These are phyloP conservation scores for Rhyacophila evoluta DNA, from an alignment of 2,888 invertebrate genomes.

Conservation along the genomic window DNA sequence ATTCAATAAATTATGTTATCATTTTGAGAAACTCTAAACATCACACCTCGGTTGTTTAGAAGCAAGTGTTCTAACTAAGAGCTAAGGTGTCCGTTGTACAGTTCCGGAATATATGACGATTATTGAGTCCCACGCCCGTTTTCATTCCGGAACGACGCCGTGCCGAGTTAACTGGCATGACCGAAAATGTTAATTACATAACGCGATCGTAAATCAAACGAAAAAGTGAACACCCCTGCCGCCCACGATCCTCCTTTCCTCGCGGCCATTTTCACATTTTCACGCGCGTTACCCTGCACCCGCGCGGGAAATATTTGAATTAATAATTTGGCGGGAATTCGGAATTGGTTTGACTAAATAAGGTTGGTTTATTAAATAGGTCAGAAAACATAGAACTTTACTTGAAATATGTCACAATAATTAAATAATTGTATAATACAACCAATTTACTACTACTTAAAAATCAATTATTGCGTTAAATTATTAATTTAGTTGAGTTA, in stretches of 20 bases:
- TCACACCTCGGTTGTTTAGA: not conserved
- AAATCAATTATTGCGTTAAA: too few relatives aligned
- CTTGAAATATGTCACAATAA: too few relatives aligned
- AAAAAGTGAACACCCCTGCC: not conserved
- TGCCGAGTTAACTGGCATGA: constrained; percentile 48
- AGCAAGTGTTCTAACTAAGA: not conserved
- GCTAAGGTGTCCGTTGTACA: not conserved
- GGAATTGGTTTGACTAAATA: not conserved
- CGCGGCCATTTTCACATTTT: not conserved
- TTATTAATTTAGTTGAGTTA: too few relatives aligned
- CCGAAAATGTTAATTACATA: constrained; percentile 49
- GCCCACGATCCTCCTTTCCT: not conserved
- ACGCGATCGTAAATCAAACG: constrained; percentile 43
- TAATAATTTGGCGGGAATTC: not conserved
- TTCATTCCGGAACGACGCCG: constrained; percentile 36
- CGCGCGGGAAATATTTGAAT: not conserved
- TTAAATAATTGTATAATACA: too few relatives aligned
- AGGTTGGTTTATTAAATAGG: too few relatives aligned
- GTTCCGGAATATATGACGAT: constrained; percentile 2
- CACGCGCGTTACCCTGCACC: not conserved
- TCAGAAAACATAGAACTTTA: too few relatives aligned
- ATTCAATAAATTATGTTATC: too few relatives aligned
- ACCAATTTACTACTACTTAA: too few relatives aligned
- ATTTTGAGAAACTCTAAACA: too few relatives aligned
- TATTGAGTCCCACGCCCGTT: constrained; percentile 27